Conservation (phyloP, 2,113 vertebrate species). For the Cephalopholis sonnerati region DNA sequence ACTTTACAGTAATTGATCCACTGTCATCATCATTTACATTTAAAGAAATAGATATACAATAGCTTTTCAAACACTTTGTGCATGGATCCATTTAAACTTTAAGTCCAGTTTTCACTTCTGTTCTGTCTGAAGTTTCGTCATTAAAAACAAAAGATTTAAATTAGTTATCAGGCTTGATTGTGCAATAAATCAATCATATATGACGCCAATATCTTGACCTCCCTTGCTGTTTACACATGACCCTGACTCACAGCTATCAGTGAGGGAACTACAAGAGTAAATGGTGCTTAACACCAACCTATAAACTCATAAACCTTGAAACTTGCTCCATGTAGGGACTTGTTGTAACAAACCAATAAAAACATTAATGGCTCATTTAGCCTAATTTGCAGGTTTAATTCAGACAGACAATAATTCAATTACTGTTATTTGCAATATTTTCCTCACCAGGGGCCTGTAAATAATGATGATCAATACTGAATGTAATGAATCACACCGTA, state of each 20-base stretch:
- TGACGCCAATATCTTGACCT: neutral
- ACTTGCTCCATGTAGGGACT: neutral
- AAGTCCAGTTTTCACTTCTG: neutral
- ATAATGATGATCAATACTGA: slow-evolving; percentile 1
- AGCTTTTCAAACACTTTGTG: neutral
- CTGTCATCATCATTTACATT: neutral
- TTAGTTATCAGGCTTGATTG: neutral
- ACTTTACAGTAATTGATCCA: neutral
- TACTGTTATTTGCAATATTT: neutral
- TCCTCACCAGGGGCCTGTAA: neutral
- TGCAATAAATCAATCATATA: neutral
- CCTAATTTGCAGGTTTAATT: slow-evolving; percentile 19
- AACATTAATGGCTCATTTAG: neutral
- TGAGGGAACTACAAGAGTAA: neutral
- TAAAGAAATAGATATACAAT: neutral
- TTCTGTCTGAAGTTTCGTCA: neutral
- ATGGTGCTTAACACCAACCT: neutral
- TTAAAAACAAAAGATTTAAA: neutral
- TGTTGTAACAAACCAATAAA: neutral
- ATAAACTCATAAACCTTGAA: neutral
- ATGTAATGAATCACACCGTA: neutral
- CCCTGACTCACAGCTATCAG: neutral
- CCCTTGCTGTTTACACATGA: neutral
- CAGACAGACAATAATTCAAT: neutral
- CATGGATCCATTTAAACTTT: neutral